These are phyloP conservation scores for Phytoseiulus persimilis DNA, from an alignment of 2,888 invertebrate genomes.

Conservation along the genomic window DNA sequence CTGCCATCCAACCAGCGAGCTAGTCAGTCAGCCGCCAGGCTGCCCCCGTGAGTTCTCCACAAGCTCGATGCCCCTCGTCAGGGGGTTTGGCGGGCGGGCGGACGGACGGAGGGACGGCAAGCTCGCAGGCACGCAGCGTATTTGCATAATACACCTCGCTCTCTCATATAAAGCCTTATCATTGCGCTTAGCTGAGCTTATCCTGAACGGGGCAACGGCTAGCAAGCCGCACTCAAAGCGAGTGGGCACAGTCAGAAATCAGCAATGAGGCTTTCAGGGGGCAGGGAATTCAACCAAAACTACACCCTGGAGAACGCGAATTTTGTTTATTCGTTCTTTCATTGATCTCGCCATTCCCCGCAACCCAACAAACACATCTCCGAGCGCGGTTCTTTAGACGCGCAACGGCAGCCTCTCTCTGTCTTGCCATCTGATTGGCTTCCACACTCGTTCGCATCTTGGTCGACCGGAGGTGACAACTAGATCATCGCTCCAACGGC, in stretches of 20 bases:
- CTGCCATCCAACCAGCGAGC: neutral
- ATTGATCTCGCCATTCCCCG: neutral
- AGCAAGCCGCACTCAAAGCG: constrained; percentile 5
- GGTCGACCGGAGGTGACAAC: neutral
- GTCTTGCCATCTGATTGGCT: neutral
- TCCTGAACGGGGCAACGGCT: neutral
- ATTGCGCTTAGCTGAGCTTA: neutral
- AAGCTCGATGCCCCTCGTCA: neutral
- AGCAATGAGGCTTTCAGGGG: neutral
- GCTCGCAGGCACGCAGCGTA: neutral
- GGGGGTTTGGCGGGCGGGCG: neutral
- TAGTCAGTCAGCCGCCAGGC: neutral
- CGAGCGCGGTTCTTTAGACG: neutral
- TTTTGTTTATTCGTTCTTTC: neutral
- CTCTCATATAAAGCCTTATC: constrained; percentile 5
- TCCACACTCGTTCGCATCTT: neutral
- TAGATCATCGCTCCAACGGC: neutral
- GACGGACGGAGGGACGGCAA: neutral
- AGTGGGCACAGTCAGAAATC: neutral
- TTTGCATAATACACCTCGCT: constrained; percentile 38
- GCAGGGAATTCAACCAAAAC: neutral
- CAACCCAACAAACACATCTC: neutral
- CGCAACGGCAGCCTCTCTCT: neutral
- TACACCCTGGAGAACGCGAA: neutral
- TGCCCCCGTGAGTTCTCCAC: neutral